A percentile compares a stretch with the other conserved stretches of the same genome.
Conservation (phyloP, 2,888 invertebrate genomes). For the Prosapia bicincta region DNA sequence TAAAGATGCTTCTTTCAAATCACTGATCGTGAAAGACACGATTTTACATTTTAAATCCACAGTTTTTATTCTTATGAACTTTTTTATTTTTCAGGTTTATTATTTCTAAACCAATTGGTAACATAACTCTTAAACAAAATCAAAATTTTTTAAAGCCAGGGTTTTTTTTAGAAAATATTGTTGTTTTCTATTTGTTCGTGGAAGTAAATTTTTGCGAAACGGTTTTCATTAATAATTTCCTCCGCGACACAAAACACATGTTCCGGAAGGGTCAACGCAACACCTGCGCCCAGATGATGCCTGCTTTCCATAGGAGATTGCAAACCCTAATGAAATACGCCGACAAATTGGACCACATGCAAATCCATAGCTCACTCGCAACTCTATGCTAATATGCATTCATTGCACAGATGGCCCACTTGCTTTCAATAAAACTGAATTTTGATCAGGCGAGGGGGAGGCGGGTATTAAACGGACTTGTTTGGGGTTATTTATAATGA, state of each 20-base stretch:
- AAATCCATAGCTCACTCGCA: not conserved
- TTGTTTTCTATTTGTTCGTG: no score
- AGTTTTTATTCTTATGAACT: no score
- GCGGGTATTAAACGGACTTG: not conserved
- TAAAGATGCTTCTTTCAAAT: no score
- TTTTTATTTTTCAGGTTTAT: no score
- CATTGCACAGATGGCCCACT: conserved; percentile 2
- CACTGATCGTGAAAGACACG: no score
- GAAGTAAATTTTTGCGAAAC: no score
- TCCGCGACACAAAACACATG: not conserved
- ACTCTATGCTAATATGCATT: not conserved
- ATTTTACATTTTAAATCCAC: no score
- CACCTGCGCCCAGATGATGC: not conserved
- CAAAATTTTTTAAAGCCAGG: no score
- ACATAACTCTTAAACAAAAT: no score
- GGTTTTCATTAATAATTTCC: no score
- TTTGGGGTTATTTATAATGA: conserved; percentile 2
- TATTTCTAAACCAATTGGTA: no score
- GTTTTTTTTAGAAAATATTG: no score
- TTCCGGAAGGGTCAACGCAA: not conserved
- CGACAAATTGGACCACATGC: not conserved
- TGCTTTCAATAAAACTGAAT: conserved; percentile 2
- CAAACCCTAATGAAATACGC: not conserved
- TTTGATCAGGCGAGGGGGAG: not conserved
- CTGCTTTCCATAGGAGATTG: not conserved